These are phyloP conservation scores for Melipona quadrifasciata DNA, from an alignment of 1,140 invertebrate species.

Conservation along the genomic window DNA sequence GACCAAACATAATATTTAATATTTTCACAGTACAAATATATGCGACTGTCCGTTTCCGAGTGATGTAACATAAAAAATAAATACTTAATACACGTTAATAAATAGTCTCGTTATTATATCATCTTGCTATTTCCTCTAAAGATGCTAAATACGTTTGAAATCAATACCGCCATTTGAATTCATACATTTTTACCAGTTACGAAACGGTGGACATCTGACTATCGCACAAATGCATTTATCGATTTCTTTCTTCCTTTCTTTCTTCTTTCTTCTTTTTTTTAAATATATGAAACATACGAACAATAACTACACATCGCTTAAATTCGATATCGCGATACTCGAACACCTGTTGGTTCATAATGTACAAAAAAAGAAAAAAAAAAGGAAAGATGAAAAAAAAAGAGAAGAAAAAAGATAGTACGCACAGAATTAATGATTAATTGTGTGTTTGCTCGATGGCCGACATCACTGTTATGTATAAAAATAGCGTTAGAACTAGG, in stretches of 20 bases:
- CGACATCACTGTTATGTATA: constrained; percentile 30
- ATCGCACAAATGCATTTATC: constrained; percentile 36
- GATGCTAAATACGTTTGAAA: constrained; percentile 58
- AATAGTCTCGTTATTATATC: constrained; percentile 65
- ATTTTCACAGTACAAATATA: constrained; percentile 53
- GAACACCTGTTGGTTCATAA: constrained; percentile 12
- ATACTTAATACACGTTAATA: constrained; percentile 70
- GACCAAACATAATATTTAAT: constrained; percentile 69
- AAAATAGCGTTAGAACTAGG: constrained; percentile 37
- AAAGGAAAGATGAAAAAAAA: background rate
- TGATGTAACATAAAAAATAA: constrained; percentile 66
- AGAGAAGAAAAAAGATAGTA: background rate
- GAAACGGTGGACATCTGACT: constrained; percentile 64
- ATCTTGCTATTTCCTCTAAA: constrained; percentile 49
- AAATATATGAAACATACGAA: constrained; percentile 16
- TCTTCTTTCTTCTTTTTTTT: background rate
- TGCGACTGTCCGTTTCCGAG: constrained; percentile 44
- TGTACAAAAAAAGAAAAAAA: background rate
- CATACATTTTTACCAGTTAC: constrained; percentile 41
- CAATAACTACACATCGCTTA: constrained; percentile 3
- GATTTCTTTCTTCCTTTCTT: background rate
- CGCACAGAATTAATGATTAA: constrained; percentile 27
- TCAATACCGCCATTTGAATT: constrained; percentile 60
- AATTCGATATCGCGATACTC: background rate
- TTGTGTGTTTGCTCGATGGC: constrained; percentile 14